Conservation (phyloP, 2,797 vertebrate genomes). For the Oreochromis grahami region DNA sequence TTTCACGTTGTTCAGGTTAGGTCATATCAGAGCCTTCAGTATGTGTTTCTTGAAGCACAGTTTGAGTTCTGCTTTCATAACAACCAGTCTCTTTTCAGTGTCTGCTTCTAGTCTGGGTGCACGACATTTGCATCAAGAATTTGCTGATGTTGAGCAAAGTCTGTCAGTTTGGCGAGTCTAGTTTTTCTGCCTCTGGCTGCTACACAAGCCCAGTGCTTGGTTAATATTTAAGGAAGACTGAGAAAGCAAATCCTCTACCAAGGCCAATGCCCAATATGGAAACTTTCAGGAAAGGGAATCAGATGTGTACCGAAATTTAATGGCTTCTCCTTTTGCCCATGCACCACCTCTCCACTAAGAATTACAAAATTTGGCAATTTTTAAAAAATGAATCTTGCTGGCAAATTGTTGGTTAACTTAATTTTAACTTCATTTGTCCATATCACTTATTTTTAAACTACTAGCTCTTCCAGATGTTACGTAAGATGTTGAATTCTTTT, state of each 20-base stretch:
- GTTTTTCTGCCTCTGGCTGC: neutral
- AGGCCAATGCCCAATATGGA: neutral
- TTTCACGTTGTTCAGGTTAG: neutral
- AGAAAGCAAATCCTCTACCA: neutral
- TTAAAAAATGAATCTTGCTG: neutral
- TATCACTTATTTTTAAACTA: neutral
- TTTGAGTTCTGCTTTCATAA: neutral
- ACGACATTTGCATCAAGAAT: neutral
- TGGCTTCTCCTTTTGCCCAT: neutral
- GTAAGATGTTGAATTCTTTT: neutral
- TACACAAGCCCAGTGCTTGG: neutral
- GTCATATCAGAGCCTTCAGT: neutral
- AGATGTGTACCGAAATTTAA: neutral
- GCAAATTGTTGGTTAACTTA: neutral
- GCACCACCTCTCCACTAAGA: neutral
- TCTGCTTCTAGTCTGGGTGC: neutral
- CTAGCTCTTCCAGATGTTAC: neutral
- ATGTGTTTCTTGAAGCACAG: neutral
- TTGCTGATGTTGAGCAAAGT: neutral
- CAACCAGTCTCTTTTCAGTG: neutral
- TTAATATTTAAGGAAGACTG: neutral
- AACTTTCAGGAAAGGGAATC: neutral
- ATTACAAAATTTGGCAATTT: neutral
- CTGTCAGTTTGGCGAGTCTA: neutral
- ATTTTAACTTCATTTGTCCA: neutral